A percentile compares a stretch with the other conserved stretches of the same genome.
Conservation (phyloP, 1,140 invertebrate genomes). For the Caenorhabditis elegans region WBcel235 BX284605.5:12155001-12155500, state of each 20-base stretch:
- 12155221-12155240: not conserved
- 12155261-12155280: slow-evolving; percentile 65
- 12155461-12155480: not conserved
- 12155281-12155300: slow-evolving; percentile 60
- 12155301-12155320: slow-evolving; percentile 59
- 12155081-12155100: not conserved
- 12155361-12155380: slow-evolving; percentile 63
- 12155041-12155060: not conserved
- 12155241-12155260: slow-evolving; percentile 25
- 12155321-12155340: slow-evolving; percentile 57
- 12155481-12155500: slow-evolving; percentile 51
- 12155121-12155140: slow-evolving; percentile 39
- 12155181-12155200: slow-evolving; percentile 40
- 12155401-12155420: not conserved
- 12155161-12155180: slow-evolving; percentile 35
- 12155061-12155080: not conserved
- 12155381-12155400: slow-evolving; percentile 41
- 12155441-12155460: not conserved
- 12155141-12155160: slow-evolving; percentile 31
- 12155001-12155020: not conserved
- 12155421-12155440: not conserved
- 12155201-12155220: slow-evolving; percentile 43
- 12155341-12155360: slow-evolving; percentile 55
- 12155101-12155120: not conserved
- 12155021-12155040: slow-evolving; percentile 6